Base-by-base conservation (phyloP, 2,113 vertebrate species). In the Theristicus caerulescens region DNA sequence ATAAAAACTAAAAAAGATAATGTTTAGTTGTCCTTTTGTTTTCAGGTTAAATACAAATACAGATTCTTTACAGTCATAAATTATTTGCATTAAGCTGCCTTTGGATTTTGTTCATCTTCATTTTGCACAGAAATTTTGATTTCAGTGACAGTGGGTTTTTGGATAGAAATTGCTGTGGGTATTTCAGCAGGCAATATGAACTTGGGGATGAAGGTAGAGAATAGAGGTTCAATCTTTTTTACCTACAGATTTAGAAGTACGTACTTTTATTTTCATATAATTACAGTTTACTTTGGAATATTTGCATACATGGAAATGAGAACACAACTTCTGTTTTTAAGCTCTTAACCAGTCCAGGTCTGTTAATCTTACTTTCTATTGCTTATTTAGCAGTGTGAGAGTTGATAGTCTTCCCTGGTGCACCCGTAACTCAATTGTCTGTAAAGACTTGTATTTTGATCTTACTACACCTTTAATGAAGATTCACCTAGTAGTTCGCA, bases 1-100 rank as follows among this genome's bases (percentile, higher is more conserved):
- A 92, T 97, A 98, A 94, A 73, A 85, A 9, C 9, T 29, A 42
- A 77, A 88, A 38, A 82, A 57, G 13, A 36, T 80, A n/a, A 52
- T 26, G 10, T 57, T 65, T 44, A 62, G n/a, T 72, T 81, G 16
- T 80, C 12, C 8, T 92, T 89, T 84, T 86, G 7, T 72, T 92
- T 86, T 90, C 74, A 74, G 21, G 10, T 62, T 84, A 82, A 91
- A 74, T 73, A 40, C 20, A n/a, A 88, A 83, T 71, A 32, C 18
- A 79, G 25, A 58, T 34, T 8, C 4, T 82, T 70, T 81, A 42
- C 29, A 58, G 10, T 83, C 11, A 19, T 71, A 44, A 79, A 13
- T 49, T 76, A 46, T 34, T 72, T 87, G 16, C 21, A 20, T 84
- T 82, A 59, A 82, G 16, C 27, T 94, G 22, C 40, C 42, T 81